Conservation (phyloP, 1,140 invertebrate species). For the Phymorhynchus buccinoides region DNA sequence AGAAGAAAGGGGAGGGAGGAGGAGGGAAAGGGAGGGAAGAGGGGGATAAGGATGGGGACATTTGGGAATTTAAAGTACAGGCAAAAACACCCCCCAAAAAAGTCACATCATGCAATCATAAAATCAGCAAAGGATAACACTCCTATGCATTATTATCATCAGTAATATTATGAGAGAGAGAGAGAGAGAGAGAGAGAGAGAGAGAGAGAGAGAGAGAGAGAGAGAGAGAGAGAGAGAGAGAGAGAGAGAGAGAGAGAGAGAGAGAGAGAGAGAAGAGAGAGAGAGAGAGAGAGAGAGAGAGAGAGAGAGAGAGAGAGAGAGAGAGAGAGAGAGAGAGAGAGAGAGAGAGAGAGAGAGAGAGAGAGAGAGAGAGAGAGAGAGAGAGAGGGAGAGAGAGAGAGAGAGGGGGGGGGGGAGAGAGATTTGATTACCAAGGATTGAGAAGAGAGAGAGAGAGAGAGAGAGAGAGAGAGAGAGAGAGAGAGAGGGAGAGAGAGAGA, state of each 20-base stretch:
- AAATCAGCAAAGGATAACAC: no score
- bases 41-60: no score
- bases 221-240: constrained; percentile 30
- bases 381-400: not conserved
- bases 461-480: not conserved
- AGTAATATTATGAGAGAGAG: no score
- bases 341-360: not conserved
- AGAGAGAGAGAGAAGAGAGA: no score
- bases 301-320: no score
- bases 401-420: not conserved
- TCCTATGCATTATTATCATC: no score
- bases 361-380: not conserved
- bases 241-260: constrained; percentile 22
- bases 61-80: no score
- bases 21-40: constrained; percentile 3
- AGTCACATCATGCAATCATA: no score
- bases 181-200: constrained; percentile 35
- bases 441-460: not conserved
- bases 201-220: constrained; percentile 30
- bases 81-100: no score
- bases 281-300: no score
- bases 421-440: no score
- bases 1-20: constrained; percentile 5
- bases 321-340: no score
- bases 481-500: not conserved